Evolutionary conservation across 2,888 invertebrate species (phyloP).

Genomic region (Scaeva pyrastri): DNA sequence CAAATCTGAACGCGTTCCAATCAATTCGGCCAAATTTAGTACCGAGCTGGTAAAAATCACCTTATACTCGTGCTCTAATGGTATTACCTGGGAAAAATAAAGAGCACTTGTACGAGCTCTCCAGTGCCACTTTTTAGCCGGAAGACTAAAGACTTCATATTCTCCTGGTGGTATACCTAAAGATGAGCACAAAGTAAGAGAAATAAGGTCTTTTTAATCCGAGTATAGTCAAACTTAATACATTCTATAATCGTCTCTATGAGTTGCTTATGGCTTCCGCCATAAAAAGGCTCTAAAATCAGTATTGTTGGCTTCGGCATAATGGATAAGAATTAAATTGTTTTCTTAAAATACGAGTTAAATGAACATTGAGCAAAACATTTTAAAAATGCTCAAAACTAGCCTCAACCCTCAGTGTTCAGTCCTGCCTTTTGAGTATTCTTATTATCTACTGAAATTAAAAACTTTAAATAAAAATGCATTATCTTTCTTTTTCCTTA

Average conservation of each 20-base stretch:
- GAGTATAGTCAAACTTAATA: slow-evolving; percentile 67
- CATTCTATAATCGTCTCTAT: slow-evolving; percentile 85
- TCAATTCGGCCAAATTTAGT: slow-evolving; percentile 88
- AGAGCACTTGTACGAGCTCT: slow-evolving; percentile 88
- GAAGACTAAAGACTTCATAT: slow-evolving; percentile 85
- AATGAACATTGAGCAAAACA: not conserved
- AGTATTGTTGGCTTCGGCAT: slow-evolving; percentile 83
- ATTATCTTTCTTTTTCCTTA: not conserved
- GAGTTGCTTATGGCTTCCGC: slow-evolving; percentile 89
- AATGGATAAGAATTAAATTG: not conserved
- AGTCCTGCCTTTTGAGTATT: not conserved
- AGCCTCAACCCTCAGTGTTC: too few relatives aligned
- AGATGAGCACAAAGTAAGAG: slow-evolving; percentile 28
- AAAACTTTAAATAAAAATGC: too few relatives aligned
- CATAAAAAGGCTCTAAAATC: slow-evolving; percentile 89
- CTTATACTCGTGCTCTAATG: slow-evolving; percentile 85
- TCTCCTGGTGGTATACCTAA: slow-evolving; percentile 81
- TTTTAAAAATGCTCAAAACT: slow-evolving; percentile 1
- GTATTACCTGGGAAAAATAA: slow-evolving; percentile 86
- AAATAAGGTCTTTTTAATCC: not conserved
- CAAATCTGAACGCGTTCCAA: slow-evolving; percentile 88
- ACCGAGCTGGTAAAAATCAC: slow-evolving; percentile 89
- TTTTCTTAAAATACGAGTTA: not conserved
- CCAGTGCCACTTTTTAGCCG: slow-evolving; percentile 92
- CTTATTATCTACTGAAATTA: too few relatives aligned